Base-by-base conservation (phyloP, 2,888 invertebrate genomes). In the Trissonchulus latispiculum region DNA sequence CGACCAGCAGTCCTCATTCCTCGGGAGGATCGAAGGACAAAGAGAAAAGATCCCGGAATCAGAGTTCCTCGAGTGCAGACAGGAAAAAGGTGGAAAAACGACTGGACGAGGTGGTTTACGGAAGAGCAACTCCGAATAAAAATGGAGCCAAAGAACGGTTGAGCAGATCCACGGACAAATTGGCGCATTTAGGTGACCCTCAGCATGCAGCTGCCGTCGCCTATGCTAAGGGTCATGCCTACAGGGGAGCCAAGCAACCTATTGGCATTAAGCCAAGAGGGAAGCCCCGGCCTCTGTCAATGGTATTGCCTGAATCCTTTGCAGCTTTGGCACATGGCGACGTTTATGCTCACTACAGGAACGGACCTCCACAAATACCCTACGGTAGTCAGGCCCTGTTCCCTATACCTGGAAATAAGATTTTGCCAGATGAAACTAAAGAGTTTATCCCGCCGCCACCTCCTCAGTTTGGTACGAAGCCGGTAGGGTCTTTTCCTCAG, bases 141-240 rank as follows among this genome's bases (percentile, higher is more conserved):
- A n/a, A n/a, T n/a, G 28, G 15, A 23, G 3, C 23, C 2, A 2
- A 18, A 3, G n/a, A 48, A 48, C 23, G n/a, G 3, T 33, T 73
- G 36, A 73, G 73, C 73, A 64, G 36, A 31, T 73, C 73, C 23
- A 72, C 72, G 15, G 73, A 73, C 15, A 73, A 73, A 62, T 29
- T 73, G 28, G 1, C 62, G 2, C 23, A 31, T 31, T 2, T 2
- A 29, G 35, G 8, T 23, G 23, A 68, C n/a, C 29, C 23, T 23
- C 2, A 3, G 2, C 69, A 69, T 2, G 23, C 18, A 36, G n/a
- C 33, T 15, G 36, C 35, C 28, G n/a, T 36, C 15, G 35, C 1
- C 71, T 23, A 59, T 32, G 28, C 31, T 2, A 23, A 70, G 3
- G 36, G n/a, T 36, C 69, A 68, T 36, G 28, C 28, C 8, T 23